These are phyloP conservation scores for Ceratosolen fusciceps DNA, from an alignment of 1,140 invertebrate species.

Conservation along the genomic window DNA sequence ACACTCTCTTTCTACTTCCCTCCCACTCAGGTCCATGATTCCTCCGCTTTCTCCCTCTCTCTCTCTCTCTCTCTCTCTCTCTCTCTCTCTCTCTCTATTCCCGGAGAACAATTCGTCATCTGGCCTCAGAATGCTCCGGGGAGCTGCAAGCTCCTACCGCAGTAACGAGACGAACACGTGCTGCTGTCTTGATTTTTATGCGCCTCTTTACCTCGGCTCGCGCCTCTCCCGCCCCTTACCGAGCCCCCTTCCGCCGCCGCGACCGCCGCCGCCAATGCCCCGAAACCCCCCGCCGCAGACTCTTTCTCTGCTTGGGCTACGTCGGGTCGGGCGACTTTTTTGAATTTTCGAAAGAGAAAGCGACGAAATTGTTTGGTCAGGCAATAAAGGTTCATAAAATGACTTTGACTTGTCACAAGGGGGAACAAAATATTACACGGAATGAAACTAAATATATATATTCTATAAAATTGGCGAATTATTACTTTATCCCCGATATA, in stretches of 20 bases:
- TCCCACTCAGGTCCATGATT: background rate
- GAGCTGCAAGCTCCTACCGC: background rate
- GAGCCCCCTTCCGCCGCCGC: background rate
- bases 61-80: slow-evolving; percentile 45
- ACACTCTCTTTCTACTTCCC: slow-evolving; percentile 23
- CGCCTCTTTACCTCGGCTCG: slow-evolving; percentile 30
- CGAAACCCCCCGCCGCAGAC: background rate
- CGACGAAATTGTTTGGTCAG: background rate
- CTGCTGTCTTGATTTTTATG: slow-evolving; percentile 46
- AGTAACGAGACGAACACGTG: slow-evolving; percentile 47
- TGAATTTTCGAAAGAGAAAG: slow-evolving; percentile 27
- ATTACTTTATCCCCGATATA: too few relatives aligned
- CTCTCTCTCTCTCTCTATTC: slow-evolving; percentile 52
- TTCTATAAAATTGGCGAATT: background rate
- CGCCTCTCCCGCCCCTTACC: background rate
- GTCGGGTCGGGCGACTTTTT: slow-evolving; percentile 29
- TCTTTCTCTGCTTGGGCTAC: background rate
- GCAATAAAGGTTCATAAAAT: background rate
- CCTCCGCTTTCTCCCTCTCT: slow-evolving; percentile 22
- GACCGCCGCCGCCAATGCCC: background rate
- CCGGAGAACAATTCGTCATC: slow-evolving; percentile 65
- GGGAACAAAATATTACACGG: background rate
- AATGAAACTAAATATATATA: background rate
- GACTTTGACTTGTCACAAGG: background rate
- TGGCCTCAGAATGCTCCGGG: slow-evolving; percentile 57